Conservation (phyloP, 2,888 invertebrate genomes). For the Zelleria hepariella region DNA sequence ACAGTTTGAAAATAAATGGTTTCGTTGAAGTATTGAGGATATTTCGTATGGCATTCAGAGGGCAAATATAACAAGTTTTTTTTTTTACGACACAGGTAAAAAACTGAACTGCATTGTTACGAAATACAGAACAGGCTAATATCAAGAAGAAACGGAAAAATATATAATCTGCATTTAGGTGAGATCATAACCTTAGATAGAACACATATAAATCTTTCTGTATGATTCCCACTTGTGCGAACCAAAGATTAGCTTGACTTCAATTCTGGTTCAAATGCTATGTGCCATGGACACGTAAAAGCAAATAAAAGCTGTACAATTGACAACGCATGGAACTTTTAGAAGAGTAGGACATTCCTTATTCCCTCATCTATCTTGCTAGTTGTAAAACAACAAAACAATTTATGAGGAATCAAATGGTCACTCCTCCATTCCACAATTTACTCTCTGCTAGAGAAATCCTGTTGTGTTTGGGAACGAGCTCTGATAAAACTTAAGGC, state of each 20-base stretch:
- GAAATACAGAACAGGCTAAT: too few relatives aligned
- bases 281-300: neutral
- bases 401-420: slow-evolving; percentile 52
- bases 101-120: too few relatives aligned
- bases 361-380: slow-evolving; percentile 47
- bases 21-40: neutral
- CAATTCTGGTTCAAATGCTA: too few relatives aligned
- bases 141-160: too few relatives aligned
- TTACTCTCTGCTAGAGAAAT: too few relatives aligned
- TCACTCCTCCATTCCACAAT: too few relatives aligned
- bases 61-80: neutral
- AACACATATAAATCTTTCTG: too few relatives aligned
- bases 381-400: slow-evolving; percentile 21
- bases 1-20: neutral
- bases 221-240: too few relatives aligned
- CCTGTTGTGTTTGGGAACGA: slow-evolving; percentile 9
- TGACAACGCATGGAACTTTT: slow-evolving; percentile 10
- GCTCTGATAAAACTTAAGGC: slow-evolving; percentile 6
- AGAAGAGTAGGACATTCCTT: slow-evolving; percentile 38
- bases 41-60: neutral
- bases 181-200: too few relatives aligned
- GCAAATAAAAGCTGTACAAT: neutral
- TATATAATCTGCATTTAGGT: too few relatives aligned
- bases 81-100: too few relatives aligned
- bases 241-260: too few relatives aligned